phyloP scores from a whole-genome alignment of 2,888 invertebrate species.

The Pheosia gnoma region DNA sequence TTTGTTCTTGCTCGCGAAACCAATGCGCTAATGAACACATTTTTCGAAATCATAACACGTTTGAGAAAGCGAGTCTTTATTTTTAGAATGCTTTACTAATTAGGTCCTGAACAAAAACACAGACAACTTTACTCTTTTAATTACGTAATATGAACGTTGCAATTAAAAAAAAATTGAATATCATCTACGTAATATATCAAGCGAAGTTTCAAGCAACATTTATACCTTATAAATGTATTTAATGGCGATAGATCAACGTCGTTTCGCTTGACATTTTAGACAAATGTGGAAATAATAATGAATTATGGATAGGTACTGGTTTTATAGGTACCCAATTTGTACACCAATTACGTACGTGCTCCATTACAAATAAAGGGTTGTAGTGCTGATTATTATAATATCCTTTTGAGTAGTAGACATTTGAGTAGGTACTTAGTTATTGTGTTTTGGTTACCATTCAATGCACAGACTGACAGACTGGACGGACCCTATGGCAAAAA shows the following conservation, averaged over 20 bases:
- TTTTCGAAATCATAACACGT: constrained; percentile 59
- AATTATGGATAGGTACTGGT: constrained; percentile 12
- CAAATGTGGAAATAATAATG: constrained; percentile 27
- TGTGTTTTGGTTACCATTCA: background rate
- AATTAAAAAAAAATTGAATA: too few relatives aligned
- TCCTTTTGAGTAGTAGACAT: constrained; percentile 34
- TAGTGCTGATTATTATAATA: constrained; percentile 18
- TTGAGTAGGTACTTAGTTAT: constrained; percentile 20
- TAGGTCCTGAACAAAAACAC: constrained; percentile 9
- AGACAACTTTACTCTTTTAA: constrained; percentile 11
- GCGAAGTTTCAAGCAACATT: background rate
- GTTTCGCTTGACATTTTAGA: constrained; percentile 25
- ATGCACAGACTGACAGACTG: background rate
- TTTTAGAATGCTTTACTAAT: constrained; percentile 40
- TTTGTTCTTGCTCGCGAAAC: constrained; percentile 46
- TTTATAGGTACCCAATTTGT: constrained; percentile 11
- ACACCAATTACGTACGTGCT: constrained; percentile 18
- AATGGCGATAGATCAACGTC: constrained; percentile 8
- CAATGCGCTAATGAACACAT: constrained; percentile 58
- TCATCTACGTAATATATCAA: too few relatives aligned
- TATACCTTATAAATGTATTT: constrained; percentile 11
- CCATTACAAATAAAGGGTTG: constrained; percentile 22
- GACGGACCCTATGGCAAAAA: background rate
- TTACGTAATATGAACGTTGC: background rate
- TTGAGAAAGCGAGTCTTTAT: constrained; percentile 45